These are phyloP conservation scores for Musca vetustissima DNA, from an alignment of 1,140 invertebrate genomes.

Conservation along the genomic window DNA sequence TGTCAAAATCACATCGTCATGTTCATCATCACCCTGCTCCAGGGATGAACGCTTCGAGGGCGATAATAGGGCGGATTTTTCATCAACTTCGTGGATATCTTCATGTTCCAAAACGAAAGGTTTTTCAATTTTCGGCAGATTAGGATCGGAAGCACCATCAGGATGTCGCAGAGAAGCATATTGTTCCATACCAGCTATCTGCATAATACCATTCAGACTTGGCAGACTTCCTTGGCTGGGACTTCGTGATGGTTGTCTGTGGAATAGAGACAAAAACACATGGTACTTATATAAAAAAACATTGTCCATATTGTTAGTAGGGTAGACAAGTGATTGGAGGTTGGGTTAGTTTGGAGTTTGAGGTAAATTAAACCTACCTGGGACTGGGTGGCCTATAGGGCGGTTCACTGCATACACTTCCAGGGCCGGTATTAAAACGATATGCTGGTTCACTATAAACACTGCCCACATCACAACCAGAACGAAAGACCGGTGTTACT, in stretches of 20 bases:
- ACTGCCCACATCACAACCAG: constrained; percentile 68
- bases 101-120: constrained; percentile 42
- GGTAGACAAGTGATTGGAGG: not conserved
- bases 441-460: constrained; percentile 83
- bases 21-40: constrained; percentile 62
- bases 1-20: constrained; percentile 41
- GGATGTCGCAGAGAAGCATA: constrained; percentile 76
- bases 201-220: constrained; percentile 56
- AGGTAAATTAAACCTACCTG: constrained; percentile 39
- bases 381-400: constrained; percentile 56
- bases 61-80: constrained; percentile 61
- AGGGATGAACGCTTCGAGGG: constrained; percentile 62
- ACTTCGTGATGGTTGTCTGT: constrained; percentile 45
- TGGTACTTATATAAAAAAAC: constrained; percentile 34
- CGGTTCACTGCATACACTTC: constrained; percentile 65
- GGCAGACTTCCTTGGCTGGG: constrained; percentile 53
- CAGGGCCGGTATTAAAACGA: constrained; percentile 69
- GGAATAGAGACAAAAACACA: not conserved
- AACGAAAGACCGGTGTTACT: constrained; percentile 70
- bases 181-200: constrained; percentile 63
- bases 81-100: constrained; percentile 52
- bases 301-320: constrained; percentile 6
- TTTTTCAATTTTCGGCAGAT: constrained; percentile 71
- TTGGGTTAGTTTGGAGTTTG: constrained; percentile 32
- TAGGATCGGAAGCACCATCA: constrained; percentile 88